Evolutionary conservation across 2,888 invertebrate species (phyloP).

Genomic region (Melanophora roralis): DNA sequence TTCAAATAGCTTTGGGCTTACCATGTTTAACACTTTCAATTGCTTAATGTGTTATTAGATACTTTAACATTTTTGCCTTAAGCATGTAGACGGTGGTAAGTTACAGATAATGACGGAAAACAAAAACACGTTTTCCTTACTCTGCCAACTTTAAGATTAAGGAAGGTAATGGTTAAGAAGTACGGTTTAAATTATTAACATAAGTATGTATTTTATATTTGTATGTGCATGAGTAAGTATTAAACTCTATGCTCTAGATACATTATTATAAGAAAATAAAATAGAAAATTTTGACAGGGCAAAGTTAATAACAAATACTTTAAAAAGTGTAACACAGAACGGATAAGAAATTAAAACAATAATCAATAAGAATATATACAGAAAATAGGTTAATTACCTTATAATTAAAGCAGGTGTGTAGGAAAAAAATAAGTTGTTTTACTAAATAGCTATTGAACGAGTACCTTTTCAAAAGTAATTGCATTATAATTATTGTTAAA

Average conservation of each 20-base stretch:
- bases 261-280: too few species aligned
- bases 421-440: background rate
- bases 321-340: background rate
- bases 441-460: background rate
- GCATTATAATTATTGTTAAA: background rate
- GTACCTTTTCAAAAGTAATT: background rate
- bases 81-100: conserved; percentile 19
- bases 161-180: background rate
- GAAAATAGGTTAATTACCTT: conserved; percentile 3
- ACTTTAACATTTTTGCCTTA: conserved; percentile 19
- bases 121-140: conserved; percentile 7
- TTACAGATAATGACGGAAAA: conserved; percentile 51
- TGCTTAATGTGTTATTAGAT: background rate
- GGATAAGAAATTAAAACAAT: background rate
- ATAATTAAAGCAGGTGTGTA: background rate
- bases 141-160: background rate
- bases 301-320: too few species aligned
- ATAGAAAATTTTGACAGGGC: too few species aligned
- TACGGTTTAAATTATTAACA: too few species aligned
- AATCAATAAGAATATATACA: too few species aligned
- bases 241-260: too few species aligned
- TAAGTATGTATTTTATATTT: too few species aligned
- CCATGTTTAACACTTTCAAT: background rate
- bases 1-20: conserved; percentile 67
- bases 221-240: too few species aligned